Evolutionary conservation across 2,113 vertebrate genomes (phyloP).

Genomic region (Zosterops pallidus): DNA sequence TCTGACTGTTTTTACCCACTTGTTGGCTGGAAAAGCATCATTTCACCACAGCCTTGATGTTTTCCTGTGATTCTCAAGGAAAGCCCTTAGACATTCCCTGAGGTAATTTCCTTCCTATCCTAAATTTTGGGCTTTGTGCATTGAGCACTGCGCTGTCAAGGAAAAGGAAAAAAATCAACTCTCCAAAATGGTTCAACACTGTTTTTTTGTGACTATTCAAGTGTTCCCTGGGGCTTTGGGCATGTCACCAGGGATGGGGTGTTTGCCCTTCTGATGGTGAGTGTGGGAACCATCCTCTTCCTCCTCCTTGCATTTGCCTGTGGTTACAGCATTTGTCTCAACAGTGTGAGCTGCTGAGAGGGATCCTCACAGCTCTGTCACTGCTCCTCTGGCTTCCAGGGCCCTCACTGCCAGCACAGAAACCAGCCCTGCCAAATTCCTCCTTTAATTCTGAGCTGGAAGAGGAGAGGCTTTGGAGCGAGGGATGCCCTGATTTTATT

Average conservation of each 20-base stretch:
- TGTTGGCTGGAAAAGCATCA: not conserved
- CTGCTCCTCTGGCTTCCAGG: slow-evolving; percentile 82
- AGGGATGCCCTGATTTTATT: not conserved
- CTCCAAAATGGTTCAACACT: accelerated
- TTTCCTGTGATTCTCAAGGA: not conserved
- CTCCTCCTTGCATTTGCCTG: slow-evolving; percentile 73
- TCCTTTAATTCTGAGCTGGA: not conserved
- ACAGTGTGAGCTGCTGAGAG: slow-evolving; percentile 75
- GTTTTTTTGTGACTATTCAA: accelerated
- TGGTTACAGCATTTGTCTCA: slow-evolving; percentile 76
- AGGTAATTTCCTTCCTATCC: not conserved
- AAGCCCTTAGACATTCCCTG: not conserved
- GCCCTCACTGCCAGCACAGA: slow-evolving; percentile 85
- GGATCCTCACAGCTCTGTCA: slow-evolving; percentile 76
- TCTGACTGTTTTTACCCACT: not conserved
- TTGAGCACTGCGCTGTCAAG: accelerated
- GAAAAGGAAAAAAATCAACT: not conserved
- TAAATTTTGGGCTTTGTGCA: not conserved
- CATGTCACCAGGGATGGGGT: accelerated
- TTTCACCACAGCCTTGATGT: not conserved
- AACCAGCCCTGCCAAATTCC: slow-evolving; percentile 33
- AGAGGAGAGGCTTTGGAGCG: not conserved
- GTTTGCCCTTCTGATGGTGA: accelerated
- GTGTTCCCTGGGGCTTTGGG: not conserved
- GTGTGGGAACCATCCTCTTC: not conserved